Conservation (phyloP, 1,140 invertebrate genomes). For the Trachymyrmex cornetzi region DNA sequence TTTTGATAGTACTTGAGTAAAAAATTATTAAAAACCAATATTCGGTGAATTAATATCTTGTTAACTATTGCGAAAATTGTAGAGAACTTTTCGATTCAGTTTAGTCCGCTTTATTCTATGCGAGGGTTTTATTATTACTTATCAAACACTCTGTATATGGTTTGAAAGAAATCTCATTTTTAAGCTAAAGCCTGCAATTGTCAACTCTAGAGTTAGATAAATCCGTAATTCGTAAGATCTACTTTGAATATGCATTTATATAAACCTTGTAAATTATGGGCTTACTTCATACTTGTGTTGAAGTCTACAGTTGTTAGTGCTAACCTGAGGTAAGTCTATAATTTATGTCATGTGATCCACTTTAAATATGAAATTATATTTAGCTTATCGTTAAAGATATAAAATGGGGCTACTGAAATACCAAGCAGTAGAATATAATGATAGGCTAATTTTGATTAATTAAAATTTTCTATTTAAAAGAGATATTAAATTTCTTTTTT, state of each 20-base stretch:
- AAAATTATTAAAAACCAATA: too few species aligned
- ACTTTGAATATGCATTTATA: not conserved
- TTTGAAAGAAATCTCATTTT: constrained; percentile 2
- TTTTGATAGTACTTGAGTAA: too few species aligned
- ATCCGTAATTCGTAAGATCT: not conserved
- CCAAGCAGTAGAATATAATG: not conserved
- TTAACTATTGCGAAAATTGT: too few species aligned
- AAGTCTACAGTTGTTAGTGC: constrained; percentile 11
- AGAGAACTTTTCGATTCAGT: too few species aligned
- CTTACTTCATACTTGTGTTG: not conserved
- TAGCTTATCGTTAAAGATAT: not conserved
- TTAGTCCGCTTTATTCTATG: too few species aligned
- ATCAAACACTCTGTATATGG: too few species aligned
- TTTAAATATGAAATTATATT: constrained; percentile 6
- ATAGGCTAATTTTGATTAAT: not conserved
- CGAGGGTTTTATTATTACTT: too few species aligned
- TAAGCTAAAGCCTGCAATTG: not conserved
- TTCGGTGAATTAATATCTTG: too few species aligned
- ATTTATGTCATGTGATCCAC: not conserved
- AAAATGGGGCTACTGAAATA: not conserved
- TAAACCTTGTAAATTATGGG: not conserved
- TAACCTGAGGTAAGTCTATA: not conserved
- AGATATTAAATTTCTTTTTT: not conserved
- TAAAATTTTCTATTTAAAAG: not conserved
- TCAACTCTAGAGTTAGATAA: constrained; percentile 24